Conservation (phyloP, 2,888 invertebrate genomes). For the Noctuana brunneofusca region DNA sequence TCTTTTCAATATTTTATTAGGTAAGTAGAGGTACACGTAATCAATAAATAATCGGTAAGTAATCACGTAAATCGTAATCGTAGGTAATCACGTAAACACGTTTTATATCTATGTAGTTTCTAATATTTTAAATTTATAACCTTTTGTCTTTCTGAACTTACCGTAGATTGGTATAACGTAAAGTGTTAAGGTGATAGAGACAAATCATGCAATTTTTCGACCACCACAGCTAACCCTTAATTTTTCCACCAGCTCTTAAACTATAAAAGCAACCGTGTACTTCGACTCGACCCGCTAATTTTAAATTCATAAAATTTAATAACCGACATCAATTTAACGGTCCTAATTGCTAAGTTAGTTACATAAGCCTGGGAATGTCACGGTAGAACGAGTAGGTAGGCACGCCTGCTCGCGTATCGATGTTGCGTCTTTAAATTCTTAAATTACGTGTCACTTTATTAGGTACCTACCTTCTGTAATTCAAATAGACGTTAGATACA, state of each 20-base stretch:
- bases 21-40: too few relatives aligned
- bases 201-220: too few relatives aligned
- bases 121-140: too few relatives aligned
- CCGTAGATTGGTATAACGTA: too few relatives aligned
- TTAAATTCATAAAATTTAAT: slow-evolving; percentile 61
- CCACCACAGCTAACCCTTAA: too few relatives aligned
- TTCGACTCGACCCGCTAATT: slow-evolving; percentile 53
- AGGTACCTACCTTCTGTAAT: slow-evolving; percentile 61
- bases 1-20: too few relatives aligned
- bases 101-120: too few relatives aligned
- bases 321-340: slow-evolving; percentile 70
- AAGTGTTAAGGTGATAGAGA: too few relatives aligned
- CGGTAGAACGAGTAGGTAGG: slow-evolving; percentile 40
- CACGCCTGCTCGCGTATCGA: slow-evolving; percentile 42
- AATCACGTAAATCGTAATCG: too few relatives aligned
- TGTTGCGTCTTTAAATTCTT: slow-evolving; percentile 51
- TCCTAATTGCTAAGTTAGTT: slow-evolving; percentile 56
- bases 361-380: slow-evolving; percentile 40
- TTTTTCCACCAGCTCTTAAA: background rate
- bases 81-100: too few relatives aligned
- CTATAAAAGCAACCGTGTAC: slow-evolving; percentile 46
- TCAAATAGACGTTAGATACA: slow-evolving; percentile 56
- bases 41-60: too few relatives aligned
- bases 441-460: slow-evolving; percentile 52
- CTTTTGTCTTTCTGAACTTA: too few relatives aligned